Evolutionary conservation across 2,113 vertebrate species (phyloP).

Genomic region (Mellivora capensis): DNA sequence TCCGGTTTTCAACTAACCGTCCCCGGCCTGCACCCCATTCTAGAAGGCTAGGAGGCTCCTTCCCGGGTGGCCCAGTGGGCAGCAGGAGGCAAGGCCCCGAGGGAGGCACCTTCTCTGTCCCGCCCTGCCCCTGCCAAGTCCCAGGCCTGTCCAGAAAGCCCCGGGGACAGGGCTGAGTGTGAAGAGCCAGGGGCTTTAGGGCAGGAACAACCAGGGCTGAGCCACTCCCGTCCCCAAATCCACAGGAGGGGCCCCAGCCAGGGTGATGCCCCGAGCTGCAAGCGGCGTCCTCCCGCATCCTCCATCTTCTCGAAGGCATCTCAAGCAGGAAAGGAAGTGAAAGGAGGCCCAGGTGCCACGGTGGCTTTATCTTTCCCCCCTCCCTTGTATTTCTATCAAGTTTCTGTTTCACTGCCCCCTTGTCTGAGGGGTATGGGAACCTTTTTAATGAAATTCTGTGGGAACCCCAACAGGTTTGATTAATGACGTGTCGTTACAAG

Average conservation of each 20-base stretch:
- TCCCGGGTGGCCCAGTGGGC: neutral
- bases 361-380: constrained; percentile 76
- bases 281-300: constrained; percentile 90
- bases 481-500: neutral
- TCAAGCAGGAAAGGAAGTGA: constrained; percentile 71
- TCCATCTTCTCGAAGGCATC: constrained; percentile 83
- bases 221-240: constrained; percentile 14
- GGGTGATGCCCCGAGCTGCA: constrained; percentile 63
- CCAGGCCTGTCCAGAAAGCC: neutral
- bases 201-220: constrained; percentile 44
- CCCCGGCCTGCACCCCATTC: constrained; percentile 73
- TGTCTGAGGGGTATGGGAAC: neutral
- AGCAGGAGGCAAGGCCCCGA: neutral
- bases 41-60: constrained; percentile 67
- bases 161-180: neutral
- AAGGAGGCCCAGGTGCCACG: constrained; percentile 81
- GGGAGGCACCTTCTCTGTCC: neutral
- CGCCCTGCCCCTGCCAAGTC: neutral
- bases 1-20: constrained; percentile 58
- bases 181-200: neutral
- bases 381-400: constrained; percentile 47
- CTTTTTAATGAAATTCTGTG: constrained; percentile 6
- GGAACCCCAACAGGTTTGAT: neutral
- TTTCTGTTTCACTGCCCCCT: constrained; percentile 68
- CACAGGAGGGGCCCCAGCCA: constrained; percentile 25